A percentile compares a stretch with the other conserved stretches of the same genome.
These are phyloP conservation scores for Urocitellus parryii DNA, from an alignment of 2,113 vertebrate genomes.

Conservation along the genomic window DNA sequence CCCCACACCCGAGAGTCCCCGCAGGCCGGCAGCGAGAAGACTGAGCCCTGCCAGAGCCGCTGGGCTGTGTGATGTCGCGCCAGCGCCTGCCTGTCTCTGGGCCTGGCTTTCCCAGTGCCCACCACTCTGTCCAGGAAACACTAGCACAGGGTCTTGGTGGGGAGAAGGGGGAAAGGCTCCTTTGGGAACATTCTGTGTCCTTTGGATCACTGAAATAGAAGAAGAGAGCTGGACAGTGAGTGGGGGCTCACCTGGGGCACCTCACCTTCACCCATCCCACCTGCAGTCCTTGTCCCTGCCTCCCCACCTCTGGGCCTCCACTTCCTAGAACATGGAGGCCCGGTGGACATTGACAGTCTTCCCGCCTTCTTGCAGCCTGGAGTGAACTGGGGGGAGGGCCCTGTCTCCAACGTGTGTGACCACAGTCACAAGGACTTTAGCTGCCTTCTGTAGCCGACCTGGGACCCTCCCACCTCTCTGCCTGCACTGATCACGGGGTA, in stretches of 20 bases:
- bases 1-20: background rate
- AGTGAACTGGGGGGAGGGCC: background rate
- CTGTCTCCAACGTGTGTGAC: background rate
- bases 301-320: background rate
- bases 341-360: too few species aligned
- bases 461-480: rapidly evolving
- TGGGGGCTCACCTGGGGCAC: too few species aligned
- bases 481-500: rapidly evolving
- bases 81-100: background rate
- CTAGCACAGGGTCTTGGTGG: background rate
- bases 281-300: too few species aligned
- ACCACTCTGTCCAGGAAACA: background rate
- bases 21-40: background rate
- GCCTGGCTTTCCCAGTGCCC: background rate
- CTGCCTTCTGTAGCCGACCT: background rate
- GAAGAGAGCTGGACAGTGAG: too few species aligned
- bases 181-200: too few species aligned
- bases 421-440: background rate
- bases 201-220: too few species aligned
- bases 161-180: too few species aligned
- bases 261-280: too few species aligned
- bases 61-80: background rate
- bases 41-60: background rate
- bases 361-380: background rate
- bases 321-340: background rate